Conservation (phyloP, 2,888 invertebrate genomes). For the Oxycera nigricornis region DNA sequence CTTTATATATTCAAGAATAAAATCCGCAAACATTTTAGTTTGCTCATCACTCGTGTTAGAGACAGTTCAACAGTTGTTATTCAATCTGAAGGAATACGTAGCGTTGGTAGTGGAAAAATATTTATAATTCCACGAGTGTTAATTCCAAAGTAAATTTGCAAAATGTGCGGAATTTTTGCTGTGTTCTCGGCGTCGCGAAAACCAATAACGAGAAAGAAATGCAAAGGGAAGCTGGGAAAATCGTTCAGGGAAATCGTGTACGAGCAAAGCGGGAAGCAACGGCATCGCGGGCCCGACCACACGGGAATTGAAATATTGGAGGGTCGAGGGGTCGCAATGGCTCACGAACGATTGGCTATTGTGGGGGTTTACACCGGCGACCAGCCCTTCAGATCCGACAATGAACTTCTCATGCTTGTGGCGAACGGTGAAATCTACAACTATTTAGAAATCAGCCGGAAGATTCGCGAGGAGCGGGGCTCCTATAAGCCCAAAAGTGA, state of each 20-base stretch:
- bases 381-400: conserved; percentile 57
- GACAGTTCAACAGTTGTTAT: no score
- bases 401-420: conserved; percentile 55
- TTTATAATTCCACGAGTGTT: no score
- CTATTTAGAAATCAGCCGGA: conserved; percentile 56
- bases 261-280: conserved; percentile 57
- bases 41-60: no score
- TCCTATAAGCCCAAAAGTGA: conserved; percentile 59
- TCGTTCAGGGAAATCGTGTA: conserved; percentile 58
- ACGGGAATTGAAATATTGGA: conserved; percentile 56
- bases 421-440: conserved; percentile 62
- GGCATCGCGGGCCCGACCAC: conserved; percentile 60
- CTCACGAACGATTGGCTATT: conserved; percentile 58
- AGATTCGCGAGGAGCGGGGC: conserved; percentile 55
- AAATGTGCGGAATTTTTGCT: conserved; percentile 61
- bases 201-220: conserved; percentile 51
- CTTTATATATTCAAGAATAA: no score
- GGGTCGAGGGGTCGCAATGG: conserved; percentile 56
- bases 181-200: conserved; percentile 57
- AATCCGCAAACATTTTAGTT: no score
- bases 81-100: no score
- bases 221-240: conserved; percentile 50
- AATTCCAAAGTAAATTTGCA: no score
- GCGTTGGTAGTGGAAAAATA: no score
- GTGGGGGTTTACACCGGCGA: conserved; percentile 58